Evolutionary conservation across 2,113 vertebrate species (phyloP).

Genomic region (Machaerirhynchus nigripectus): DNA sequence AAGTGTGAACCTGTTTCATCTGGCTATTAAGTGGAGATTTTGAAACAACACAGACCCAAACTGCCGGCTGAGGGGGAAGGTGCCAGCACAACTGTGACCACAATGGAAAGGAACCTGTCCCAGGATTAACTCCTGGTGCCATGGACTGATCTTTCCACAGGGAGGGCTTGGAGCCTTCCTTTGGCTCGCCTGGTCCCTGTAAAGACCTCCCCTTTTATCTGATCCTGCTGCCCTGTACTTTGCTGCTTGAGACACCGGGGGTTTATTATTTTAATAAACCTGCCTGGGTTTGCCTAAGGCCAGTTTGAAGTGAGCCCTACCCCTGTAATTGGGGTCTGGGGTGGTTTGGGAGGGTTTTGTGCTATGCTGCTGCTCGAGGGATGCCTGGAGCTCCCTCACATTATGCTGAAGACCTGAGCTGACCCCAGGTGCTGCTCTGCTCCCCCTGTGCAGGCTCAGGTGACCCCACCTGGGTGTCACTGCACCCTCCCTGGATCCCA

Average conservation of each 20-base stretch:
- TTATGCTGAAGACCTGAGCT: neutral
- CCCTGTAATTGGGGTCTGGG: slow-evolving; percentile 20
- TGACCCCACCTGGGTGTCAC: neutral
- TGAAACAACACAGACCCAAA: neutral
- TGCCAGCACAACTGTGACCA: neutral
- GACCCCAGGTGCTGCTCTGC: neutral
- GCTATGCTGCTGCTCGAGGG: neutral
- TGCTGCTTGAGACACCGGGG: neutral
- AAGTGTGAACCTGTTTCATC: slow-evolving; percentile 12
- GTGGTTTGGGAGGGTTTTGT: neutral
- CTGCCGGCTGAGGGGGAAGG: neutral
- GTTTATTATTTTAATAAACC: slow-evolving; percentile 20
- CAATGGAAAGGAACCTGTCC: neutral
- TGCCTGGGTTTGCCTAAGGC: neutral
- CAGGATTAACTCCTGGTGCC: neutral
- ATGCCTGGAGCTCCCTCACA: neutral
- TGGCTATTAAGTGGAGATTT: neutral
- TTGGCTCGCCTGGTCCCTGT: neutral
- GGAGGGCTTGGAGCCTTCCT: neutral
- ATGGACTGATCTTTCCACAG: neutral
- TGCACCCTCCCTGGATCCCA: neutral
- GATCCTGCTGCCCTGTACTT: neutral
- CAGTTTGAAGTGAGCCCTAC: neutral
- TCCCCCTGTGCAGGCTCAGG: neutral
- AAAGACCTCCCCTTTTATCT: neutral